Conservation (phyloP, 92 coral and sea anemone species). For the Porites cylindrica region DNA sequence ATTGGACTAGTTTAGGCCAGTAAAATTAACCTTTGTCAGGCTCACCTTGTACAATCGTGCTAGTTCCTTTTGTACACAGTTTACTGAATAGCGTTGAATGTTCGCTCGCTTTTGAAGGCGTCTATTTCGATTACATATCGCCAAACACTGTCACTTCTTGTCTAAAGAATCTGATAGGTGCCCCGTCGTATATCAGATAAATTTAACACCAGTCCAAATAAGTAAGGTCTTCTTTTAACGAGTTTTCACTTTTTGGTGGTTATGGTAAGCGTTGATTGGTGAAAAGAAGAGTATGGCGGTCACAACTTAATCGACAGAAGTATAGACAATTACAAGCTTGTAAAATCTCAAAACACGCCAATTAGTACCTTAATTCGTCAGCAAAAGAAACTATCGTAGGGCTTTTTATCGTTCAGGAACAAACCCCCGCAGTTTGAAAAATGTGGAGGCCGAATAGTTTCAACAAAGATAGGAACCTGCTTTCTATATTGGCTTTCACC, state of each 20-base stretch:
- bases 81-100: not conserved
- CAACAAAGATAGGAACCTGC: not conserved
- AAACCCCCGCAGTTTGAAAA: slow-evolving; percentile 20
- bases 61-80: not conserved
- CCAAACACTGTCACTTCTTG: not conserved
- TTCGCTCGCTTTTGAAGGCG: slow-evolving; percentile 11
- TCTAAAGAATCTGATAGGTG: slow-evolving; percentile 26
- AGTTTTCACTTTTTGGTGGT: slow-evolving; percentile 1
- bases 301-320: slow-evolving; percentile 6
- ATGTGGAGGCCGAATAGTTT: slow-evolving; percentile 5
- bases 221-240: slow-evolving; percentile 29
- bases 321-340: slow-evolving; percentile 28
- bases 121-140: slow-evolving; percentile 1
- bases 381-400: slow-evolving; percentile 43
- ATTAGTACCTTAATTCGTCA: slow-evolving; percentile 39
- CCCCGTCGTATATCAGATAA: slow-evolving; percentile 40
- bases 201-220: slow-evolving; percentile 32
- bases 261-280: slow-evolving; percentile 14
- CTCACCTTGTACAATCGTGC: not conserved
- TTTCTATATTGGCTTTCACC: not conserved
- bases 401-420: slow-evolving; percentile 11
- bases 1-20: too few species aligned
- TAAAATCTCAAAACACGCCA: slow-evolving; percentile 37
- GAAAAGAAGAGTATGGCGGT: slow-evolving; percentile 20
- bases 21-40: not conserved